Evolutionary conservation across 2,113 vertebrate species (phyloP).

Genomic region (Pollachius pollachius): DNA sequence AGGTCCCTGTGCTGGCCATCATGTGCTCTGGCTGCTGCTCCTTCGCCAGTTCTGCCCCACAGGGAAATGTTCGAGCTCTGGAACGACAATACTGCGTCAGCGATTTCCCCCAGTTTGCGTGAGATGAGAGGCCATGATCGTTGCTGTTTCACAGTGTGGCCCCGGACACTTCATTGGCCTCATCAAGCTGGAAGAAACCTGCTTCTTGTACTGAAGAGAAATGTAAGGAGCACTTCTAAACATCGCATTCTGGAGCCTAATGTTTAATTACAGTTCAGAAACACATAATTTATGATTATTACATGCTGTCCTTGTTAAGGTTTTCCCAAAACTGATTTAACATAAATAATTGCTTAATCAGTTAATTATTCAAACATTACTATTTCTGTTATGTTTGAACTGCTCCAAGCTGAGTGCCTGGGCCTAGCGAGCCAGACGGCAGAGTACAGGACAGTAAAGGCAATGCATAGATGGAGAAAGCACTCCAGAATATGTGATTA

Average conservation of each 20-base stretch:
- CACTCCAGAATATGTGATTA: constrained; percentile 65
- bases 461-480: not conserved
- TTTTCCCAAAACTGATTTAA: constrained; percentile 20
- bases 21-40: too few species aligned
- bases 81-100: too few species aligned
- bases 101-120: too few species aligned
- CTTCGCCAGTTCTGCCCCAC: too few species aligned
- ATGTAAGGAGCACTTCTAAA: too few species aligned
- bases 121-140: too few species aligned
- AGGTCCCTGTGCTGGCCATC: constrained; percentile 41
- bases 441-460: not conserved
- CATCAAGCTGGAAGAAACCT: constrained; percentile 69
- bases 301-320: not conserved
- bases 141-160: not conserved
- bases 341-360: not conserved
- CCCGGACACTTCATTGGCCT: too few species aligned
- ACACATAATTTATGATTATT: too few species aligned
- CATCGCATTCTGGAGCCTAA: too few species aligned
- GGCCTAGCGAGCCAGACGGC: not conserved
- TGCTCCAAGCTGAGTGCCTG: not conserved
- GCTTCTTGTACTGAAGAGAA: constrained; percentile 20
- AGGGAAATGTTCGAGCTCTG: too few species aligned
- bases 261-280: too few species aligned
- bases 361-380: not conserved
- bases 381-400: not conserved